Evolutionary conservation across 2,113 vertebrate species (phyloP), one percentile per base, ranked within the genome.

Genomic region (Ameiurus melas): DNA sequence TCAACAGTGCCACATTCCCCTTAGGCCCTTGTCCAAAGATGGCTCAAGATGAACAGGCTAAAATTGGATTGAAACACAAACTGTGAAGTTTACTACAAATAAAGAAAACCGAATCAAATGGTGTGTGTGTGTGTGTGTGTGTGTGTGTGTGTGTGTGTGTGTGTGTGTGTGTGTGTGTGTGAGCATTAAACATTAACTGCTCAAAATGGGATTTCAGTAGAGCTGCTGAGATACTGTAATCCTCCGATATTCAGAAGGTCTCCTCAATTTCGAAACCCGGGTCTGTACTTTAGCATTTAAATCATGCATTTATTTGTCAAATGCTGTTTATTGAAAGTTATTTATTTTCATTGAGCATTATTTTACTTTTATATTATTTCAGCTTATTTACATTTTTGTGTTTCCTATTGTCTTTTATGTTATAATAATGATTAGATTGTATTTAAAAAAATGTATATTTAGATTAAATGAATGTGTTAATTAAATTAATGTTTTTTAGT

Each of bases 1-100:
- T 75, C 84, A 68, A 14, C 83, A 27, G 83, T 93, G 94, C 91
- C 78, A 94, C 85, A 94, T 94, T 93, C 91, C 90, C 90, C 92
- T 85, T 36, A 79, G 87, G n/a, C 79, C 19, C 91, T 86, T 87
- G 92, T 93, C 90, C 88, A 88, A 89, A 86, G 51, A 70, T 53
- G 17, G 43, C 30, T 68, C 17, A 30, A 36, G 14, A 58, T 53
- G 51, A 55, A 80, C 43, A 12, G 10, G 30, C 5, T 75, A 64
- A 47, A 33, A 43, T 51, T 75, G 12, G n/a, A 70, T 71, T 30
- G 20, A 71, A 36, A 36, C n/a, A 36, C 14, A 47, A 39, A 60
- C 60, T 60, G 55, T 77, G n/a, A 58, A n/a, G 36, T 78, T 73
- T 25, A 36, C 53, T 85, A 36, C 9, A 71, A 25, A 39, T 30